Percentiles rank a stretch among this genome's conserved stretches.
Evolutionary conservation across 2,888 invertebrate species (phyloP).

Genomic region (Steromphala cineraria): DNA sequence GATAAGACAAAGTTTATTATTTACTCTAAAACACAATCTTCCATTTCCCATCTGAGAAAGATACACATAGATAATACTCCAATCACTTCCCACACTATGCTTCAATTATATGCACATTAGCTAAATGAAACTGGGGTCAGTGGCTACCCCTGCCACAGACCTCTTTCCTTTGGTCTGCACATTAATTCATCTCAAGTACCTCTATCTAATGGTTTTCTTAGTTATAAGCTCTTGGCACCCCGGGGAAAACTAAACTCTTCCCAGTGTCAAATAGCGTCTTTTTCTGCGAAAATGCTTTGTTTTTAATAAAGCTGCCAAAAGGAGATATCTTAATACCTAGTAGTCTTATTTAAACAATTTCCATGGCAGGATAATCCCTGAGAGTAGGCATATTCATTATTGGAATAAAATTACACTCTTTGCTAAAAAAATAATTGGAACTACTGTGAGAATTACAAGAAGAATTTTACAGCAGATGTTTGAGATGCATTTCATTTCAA

Average conservation of each 20-base stretch:
- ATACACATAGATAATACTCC: too few relatives aligned
- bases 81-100: background rate
- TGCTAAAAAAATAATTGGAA: background rate
- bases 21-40: too few relatives aligned
- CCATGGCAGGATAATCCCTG: slow-evolving; percentile 14
- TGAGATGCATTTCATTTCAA: background rate
- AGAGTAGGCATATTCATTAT: background rate
- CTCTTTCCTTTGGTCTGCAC: background rate
- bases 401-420: background rate
- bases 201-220: background rate
- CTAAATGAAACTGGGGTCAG: slow-evolving; percentile 17
- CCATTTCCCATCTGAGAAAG: too few relatives aligned
- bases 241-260: background rate
- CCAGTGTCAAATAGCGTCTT: background rate
- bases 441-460: background rate
- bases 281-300: slow-evolving; percentile 10
- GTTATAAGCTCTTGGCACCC: background rate
- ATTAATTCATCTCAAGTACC: slow-evolving; percentile 15
- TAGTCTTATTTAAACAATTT: background rate
- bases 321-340: background rate
- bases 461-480: background rate
- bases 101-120: slow-evolving; percentile 18
- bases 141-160: background rate
- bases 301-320: slow-evolving; percentile 9
- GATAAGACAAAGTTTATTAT: too few relatives aligned